These are phyloP conservation scores for Crossoptilon crossoptilon DNA, from an alignment of 2,797 vertebrate species.

Conservation along the genomic window DNA sequence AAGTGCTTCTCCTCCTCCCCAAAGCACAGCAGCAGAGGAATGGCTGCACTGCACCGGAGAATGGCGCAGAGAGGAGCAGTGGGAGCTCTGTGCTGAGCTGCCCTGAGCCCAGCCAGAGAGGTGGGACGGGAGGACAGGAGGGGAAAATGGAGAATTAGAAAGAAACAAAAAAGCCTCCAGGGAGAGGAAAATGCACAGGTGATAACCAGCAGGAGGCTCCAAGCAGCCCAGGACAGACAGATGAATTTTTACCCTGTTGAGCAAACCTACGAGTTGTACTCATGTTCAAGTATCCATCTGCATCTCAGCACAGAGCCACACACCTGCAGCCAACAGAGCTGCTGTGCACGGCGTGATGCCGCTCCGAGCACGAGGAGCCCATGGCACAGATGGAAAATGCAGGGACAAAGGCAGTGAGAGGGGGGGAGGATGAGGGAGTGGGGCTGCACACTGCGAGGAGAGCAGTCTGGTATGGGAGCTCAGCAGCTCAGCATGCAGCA, in stretches of 20 bases:
- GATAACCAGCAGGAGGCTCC: not conserved
- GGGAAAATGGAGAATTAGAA: no score
- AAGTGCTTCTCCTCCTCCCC: slow-evolving; percentile 23
- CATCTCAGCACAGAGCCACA: not conserved
- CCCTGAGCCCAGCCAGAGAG: no score
- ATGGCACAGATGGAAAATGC: not conserved
- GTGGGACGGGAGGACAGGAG: no score
- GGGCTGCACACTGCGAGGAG: not conserved
- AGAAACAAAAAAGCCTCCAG: not conserved
- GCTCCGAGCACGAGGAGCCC: not conserved
- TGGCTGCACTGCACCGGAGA: no score
- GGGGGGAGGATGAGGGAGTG: not conserved
- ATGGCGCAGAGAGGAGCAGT: no score
- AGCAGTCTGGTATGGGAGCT: not conserved
- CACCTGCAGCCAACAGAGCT: no score
- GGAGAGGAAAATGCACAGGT: not conserved
- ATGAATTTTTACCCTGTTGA: not conserved
- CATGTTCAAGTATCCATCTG: not conserved
- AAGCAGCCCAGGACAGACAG: not conserved
- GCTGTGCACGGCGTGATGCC: no score
- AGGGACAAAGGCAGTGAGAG: not conserved
- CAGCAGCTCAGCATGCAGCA: not conserved
- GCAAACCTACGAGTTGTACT: not conserved
- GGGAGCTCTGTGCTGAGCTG: no score
- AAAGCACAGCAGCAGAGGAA: slow-evolving; percentile 39